Evolutionary conservation across 1,140 invertebrate genomes (phyloP).

Genomic region (Drosophila sp.): DNA sequence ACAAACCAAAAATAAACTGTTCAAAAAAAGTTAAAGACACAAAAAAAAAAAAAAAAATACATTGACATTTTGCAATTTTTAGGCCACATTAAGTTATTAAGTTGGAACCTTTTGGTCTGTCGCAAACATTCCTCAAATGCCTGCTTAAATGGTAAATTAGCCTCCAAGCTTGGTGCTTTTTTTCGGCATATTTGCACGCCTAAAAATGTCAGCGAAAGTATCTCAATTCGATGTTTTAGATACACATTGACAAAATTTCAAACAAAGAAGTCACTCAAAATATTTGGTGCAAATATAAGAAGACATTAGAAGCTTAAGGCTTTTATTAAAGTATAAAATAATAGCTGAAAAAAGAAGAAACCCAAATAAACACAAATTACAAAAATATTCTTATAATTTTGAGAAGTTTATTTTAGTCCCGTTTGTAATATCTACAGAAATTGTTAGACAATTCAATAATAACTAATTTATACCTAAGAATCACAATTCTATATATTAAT

Average conservation of each 20-base stretch:
- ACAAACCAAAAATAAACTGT: neutral
- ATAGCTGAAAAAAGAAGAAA: too few species aligned
- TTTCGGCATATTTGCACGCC: slow-evolving; percentile 37
- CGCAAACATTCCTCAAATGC: slow-evolving; percentile 66
- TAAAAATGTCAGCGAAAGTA: slow-evolving; percentile 63
- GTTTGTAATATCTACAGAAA: too few species aligned
- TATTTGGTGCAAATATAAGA: neutral
- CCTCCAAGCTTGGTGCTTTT: slow-evolving; percentile 32
- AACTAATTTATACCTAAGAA: too few species aligned
- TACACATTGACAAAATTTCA: slow-evolving; percentile 23
- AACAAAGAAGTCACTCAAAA: neutral
- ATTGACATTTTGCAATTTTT: slow-evolving; percentile 37
- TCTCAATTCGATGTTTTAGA: slow-evolving; percentile 1
- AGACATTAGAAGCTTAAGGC: too few species aligned
- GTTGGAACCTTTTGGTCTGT: slow-evolving; percentile 56
- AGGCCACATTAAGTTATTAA: slow-evolving; percentile 72
- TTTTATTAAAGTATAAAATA: too few species aligned
- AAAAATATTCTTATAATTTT: too few species aligned
- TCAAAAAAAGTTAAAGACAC: neutral
- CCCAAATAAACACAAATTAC: too few species aligned
- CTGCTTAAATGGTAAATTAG: slow-evolving; percentile 78
- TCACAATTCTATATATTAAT: too few species aligned
- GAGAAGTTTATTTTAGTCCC: too few species aligned
- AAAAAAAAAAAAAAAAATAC: neutral
- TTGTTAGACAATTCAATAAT: too few species aligned